Evolutionary conservation across 2,113 vertebrate species (phyloP).

Genomic region (zebrafish (Danio rerio)): DNA sequence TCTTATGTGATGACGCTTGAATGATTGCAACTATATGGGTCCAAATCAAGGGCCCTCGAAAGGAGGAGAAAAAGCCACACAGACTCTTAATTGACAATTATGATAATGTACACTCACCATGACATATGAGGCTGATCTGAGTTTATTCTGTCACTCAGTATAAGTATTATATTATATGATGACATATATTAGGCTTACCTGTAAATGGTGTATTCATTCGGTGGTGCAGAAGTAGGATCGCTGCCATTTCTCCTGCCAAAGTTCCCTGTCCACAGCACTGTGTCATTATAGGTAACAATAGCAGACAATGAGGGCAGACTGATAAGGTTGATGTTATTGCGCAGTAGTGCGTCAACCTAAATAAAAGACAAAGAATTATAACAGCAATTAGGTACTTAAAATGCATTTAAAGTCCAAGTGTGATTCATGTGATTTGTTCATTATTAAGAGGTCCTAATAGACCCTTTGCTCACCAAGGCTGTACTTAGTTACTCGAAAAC

Average conservation of each 20-base stretch:
- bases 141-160: neutral
- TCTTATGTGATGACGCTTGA: neutral
- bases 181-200: conserved; percentile 72
- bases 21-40: conserved; percentile 16
- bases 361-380: no score
- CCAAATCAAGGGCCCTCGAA: neutral
- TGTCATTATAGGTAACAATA: conserved; percentile 88
- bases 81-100: neutral
- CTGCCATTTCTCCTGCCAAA: conserved; percentile 88
- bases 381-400: no score
- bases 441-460: no score
- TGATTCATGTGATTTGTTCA: no score
- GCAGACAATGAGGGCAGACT: conserved; percentile 86
- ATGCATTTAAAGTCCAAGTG: no score
- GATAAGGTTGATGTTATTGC: conserved; percentile 69
- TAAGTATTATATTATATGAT: neutral
- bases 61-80: neutral
- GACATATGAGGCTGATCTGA: neutral
- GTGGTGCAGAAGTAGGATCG: conserved; percentile 77
- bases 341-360: conserved; percentile 83
- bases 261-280: conserved; percentile 91
- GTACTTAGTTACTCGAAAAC: no score
- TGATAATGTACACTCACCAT: neutral
- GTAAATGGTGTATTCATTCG: conserved; percentile 90
- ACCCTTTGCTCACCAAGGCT: no score